phyloP scores from a whole-genome alignment of 2,888 invertebrate species.

The Brachyptera putata region DNA sequence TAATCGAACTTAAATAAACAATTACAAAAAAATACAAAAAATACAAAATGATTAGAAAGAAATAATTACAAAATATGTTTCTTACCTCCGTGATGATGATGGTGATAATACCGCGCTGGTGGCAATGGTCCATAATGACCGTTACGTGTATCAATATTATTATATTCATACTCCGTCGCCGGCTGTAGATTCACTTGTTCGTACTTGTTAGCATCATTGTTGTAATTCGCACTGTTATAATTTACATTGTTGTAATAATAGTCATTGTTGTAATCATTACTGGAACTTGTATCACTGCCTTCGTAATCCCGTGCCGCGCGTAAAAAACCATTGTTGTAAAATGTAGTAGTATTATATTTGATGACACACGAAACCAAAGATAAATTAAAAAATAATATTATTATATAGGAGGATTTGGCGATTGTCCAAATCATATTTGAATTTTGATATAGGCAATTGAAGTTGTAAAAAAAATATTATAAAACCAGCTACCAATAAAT shows the following conservation, averaged over 20 bases:
- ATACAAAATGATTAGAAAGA: too few relatives aligned
- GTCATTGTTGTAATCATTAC: neutral
- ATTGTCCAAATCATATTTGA: too few relatives aligned
- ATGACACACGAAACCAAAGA: neutral
- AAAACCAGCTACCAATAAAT: too few relatives aligned
- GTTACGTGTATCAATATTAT: neutral
- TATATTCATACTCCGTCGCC: neutral
- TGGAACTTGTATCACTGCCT: too few relatives aligned
- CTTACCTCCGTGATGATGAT: neutral
- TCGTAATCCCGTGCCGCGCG: too few relatives aligned
- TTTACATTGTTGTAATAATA: neutral
- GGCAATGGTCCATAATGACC: neutral
- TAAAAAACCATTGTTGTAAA: too few relatives aligned
- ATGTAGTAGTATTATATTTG: neutral
- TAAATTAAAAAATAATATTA: neutral
- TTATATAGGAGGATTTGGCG: neutral
- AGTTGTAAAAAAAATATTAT: too few relatives aligned
- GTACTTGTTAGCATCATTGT: neutral
- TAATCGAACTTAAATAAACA: too few relatives aligned
- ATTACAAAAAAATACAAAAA: too few relatives aligned
- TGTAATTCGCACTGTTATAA: neutral
- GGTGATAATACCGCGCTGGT: neutral
- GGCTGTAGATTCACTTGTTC: too few relatives aligned
- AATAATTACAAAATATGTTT: too few relatives aligned
- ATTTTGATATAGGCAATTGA: too few relatives aligned